A percentile compares a stretch with the other conserved stretches of the same genome.
Conservation (phyloP, 2,113 vertebrate species). For the Triplophysa siluroides region DNA sequence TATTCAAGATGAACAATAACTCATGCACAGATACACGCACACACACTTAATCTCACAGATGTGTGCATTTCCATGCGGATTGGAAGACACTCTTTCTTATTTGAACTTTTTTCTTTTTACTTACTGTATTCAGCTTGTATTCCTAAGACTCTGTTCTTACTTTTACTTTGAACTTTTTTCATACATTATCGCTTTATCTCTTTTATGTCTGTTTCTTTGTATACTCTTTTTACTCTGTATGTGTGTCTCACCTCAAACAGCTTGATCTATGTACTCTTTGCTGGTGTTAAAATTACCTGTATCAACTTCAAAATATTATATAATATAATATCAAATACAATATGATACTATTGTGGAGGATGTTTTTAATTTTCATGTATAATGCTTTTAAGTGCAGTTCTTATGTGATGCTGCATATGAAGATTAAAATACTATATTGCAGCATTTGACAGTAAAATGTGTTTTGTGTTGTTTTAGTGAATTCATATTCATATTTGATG, state of each 20-base stretch:
- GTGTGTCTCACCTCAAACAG: neutral
- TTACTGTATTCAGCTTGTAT: neutral
- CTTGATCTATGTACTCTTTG: neutral
- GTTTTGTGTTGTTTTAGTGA: neutral
- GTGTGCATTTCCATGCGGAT: neutral
- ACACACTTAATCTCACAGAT: neutral
- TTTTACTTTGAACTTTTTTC: neutral
- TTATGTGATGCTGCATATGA: no score
- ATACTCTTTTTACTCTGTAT: neutral
- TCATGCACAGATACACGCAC: neutral
- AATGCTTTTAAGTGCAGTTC: no score
- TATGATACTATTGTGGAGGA: no score
- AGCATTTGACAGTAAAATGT: neutral
- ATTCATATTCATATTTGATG: no score
- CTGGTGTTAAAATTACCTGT: neutral
- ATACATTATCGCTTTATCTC: neutral
- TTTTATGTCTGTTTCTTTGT: neutral
- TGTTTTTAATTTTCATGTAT: no score
- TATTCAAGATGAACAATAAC: neutral
- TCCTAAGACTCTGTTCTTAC: neutral
- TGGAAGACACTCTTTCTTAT: neutral
- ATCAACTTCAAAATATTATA: neutral
- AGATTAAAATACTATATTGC: no score
- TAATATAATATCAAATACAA: no score
- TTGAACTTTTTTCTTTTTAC: neutral